Evolutionary conservation across 53 echinoderm and acorn worm genomes (phyloP).

Genomic region (Zoroaster sp.): DNA sequence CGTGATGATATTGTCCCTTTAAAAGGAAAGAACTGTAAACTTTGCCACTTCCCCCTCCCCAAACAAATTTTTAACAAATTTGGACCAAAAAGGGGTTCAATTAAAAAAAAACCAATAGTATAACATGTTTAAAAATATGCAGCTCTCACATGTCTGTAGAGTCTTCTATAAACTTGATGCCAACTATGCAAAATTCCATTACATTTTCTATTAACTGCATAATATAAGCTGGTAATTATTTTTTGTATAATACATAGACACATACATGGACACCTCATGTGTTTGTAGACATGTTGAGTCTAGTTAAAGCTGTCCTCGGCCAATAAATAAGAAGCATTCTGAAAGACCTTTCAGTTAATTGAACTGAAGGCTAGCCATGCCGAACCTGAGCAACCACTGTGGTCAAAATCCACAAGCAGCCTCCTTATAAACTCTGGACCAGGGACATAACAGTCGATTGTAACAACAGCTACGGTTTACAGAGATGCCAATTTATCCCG

Average conservation of each 20-base stretch:
- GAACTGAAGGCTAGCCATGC: not conserved
- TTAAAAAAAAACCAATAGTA: too few relatives aligned
- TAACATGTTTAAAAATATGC: too few relatives aligned
- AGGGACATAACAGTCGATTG: constrained; percentile 38
- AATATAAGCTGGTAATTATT: not conserved
- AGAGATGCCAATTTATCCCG: not conserved
- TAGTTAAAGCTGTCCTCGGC: not conserved
- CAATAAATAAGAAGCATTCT: not conserved
- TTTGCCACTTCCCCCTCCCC: too few relatives aligned
- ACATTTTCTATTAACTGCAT: not conserved
- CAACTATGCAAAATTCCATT: not conserved
- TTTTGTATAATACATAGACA: not conserved
- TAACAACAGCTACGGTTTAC: not conserved
- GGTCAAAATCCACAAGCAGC: not conserved
- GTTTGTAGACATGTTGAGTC: not conserved
- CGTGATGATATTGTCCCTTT: too few relatives aligned
- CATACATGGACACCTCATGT: not conserved
- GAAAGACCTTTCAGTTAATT: not conserved
- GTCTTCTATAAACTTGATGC: too few relatives aligned
- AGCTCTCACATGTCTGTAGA: too few relatives aligned
- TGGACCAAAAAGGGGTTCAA: too few relatives aligned
- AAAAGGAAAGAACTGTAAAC: too few relatives aligned
- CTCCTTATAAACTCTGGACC: not conserved
- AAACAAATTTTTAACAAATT: too few relatives aligned
- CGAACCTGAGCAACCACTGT: not conserved